Percentiles rank a stretch among this genome's conserved stretches.
Conservation (phyloP, 2,888 invertebrate species). For the Anthophora plumipes region DNA sequence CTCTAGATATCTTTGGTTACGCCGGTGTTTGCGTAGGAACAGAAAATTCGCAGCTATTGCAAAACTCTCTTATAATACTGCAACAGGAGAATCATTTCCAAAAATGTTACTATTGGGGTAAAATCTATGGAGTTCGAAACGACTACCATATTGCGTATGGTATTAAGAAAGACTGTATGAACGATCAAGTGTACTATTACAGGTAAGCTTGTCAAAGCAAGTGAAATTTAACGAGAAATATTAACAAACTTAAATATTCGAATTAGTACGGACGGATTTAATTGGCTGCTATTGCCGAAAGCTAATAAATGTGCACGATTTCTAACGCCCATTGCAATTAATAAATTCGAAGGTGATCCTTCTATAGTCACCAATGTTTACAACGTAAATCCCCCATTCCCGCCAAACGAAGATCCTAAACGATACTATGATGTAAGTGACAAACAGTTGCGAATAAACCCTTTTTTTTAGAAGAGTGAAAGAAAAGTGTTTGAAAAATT, state of each 20-base stretch:
- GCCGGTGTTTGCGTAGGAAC: constrained; percentile 90
- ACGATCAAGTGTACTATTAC: constrained; percentile 91
- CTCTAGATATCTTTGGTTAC: constrained; percentile 86
- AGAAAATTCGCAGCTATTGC: constrained; percentile 90
- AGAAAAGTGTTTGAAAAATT: background rate
- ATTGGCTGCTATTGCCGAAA: constrained; percentile 88
- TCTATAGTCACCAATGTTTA: constrained; percentile 75
- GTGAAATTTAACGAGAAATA: background rate
- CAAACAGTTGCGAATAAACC: background rate
- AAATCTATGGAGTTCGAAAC: constrained; percentile 90
- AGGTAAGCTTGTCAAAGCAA: constrained; percentile 84
- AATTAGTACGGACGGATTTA: constrained; percentile 87
- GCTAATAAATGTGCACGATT: constrained; percentile 83
- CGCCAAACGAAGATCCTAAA: constrained; percentile 73
- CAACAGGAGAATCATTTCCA: constrained; percentile 94
- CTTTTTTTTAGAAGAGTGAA: background rate
- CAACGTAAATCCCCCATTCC: constrained; percentile 85
- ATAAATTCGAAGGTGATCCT: constrained; percentile 85
- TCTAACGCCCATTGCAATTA: constrained; percentile 84
- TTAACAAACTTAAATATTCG: background rate
- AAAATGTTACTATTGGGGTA: constrained; percentile 94
- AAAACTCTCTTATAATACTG: constrained; percentile 91
- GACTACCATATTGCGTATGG: constrained; percentile 95
- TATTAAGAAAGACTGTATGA: constrained; percentile 89
- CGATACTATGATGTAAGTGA: constrained; percentile 64